Percentiles rank a stretch among this genome's conserved stretches.
Conservation (phyloP, 2,797 vertebrate genomes). For the Leptodactylus fallax region DNA sequence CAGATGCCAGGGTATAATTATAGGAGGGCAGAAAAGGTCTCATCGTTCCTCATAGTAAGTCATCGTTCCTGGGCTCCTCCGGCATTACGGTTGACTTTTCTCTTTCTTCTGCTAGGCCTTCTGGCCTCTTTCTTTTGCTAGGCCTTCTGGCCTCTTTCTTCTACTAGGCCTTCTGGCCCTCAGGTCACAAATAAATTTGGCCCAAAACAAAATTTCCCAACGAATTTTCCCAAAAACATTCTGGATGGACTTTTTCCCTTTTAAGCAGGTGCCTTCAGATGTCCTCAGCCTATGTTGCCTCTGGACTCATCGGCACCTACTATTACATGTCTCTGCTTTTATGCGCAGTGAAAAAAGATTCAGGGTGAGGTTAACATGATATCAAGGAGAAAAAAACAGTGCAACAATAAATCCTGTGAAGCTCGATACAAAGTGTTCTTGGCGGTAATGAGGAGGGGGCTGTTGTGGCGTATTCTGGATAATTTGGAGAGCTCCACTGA, state of each 20-base stretch:
- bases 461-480: conserved; percentile 7
- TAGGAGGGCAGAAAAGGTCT: too few species aligned
- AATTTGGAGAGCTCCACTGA: conserved; percentile 39
- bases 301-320: neutral
- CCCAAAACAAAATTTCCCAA: too few species aligned
- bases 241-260: neutral
- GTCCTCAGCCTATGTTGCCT: neutral
- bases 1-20: too few species aligned
- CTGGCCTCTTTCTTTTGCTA: too few species aligned
- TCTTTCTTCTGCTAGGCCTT: too few species aligned
- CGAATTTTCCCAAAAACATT: too few species aligned
- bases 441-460: conserved; percentile 15
- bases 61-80: too few species aligned
- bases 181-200: too few species aligned
- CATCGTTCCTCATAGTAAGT: too few species aligned
- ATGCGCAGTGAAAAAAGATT: neutral
- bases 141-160: too few species aligned
- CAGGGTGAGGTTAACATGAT: conserved; percentile 22
- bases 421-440: conserved; percentile 29
- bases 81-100: too few species aligned
- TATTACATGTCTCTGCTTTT: neutral
- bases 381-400: conserved; percentile 24
- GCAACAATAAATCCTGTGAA: conserved; percentile 25
- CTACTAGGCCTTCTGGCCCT: too few species aligned
- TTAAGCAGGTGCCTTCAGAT: neutral